Evolutionary conservation across 2,888 invertebrate species (phyloP).

Genomic region (Apamea crenata): DNA sequence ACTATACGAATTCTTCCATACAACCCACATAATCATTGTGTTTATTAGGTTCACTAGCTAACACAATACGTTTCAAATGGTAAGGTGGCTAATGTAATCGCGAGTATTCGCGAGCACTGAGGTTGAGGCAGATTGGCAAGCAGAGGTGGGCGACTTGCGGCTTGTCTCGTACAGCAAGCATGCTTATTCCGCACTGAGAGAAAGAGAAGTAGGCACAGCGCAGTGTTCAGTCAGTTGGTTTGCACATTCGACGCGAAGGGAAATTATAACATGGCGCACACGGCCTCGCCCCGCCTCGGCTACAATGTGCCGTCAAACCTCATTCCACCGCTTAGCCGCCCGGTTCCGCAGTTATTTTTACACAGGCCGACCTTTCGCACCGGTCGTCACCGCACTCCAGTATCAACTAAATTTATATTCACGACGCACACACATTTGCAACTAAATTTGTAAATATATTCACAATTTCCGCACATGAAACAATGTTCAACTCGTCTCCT

Average conservation of each 20-base stretch:
- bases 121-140: conserved; percentile 60
- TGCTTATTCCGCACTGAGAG: conserved; percentile 82
- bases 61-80: conserved; percentile 48
- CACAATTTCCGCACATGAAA: conserved; percentile 62
- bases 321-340: conserved; percentile 90
- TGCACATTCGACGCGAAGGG: conserved; percentile 89
- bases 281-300: conserved; percentile 89
- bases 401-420: conserved; percentile 81
- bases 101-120: conserved; percentile 42
- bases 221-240: conserved; percentile 85
- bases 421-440: conserved; percentile 84
- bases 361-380: conserved; percentile 90
- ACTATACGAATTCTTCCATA: neutral
- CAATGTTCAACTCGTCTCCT: conserved; percentile 45
- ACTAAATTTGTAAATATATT: conserved; percentile 67
- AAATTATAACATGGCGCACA: conserved; percentile 90
- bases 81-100: conserved; percentile 47
- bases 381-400: conserved; percentile 89
- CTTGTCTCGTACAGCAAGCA: conserved; percentile 76
- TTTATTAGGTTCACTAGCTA: conserved; percentile 32
- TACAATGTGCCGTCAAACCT: conserved; percentile 90
- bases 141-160: conserved; percentile 66
- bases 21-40: conserved; percentile 5
- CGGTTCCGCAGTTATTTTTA: conserved; percentile 91
- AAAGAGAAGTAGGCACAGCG: conserved; percentile 86